Evolutionary conservation across 1,140 invertebrate genomes (phyloP).

Genomic region (Cotesia glomerata): DNA sequence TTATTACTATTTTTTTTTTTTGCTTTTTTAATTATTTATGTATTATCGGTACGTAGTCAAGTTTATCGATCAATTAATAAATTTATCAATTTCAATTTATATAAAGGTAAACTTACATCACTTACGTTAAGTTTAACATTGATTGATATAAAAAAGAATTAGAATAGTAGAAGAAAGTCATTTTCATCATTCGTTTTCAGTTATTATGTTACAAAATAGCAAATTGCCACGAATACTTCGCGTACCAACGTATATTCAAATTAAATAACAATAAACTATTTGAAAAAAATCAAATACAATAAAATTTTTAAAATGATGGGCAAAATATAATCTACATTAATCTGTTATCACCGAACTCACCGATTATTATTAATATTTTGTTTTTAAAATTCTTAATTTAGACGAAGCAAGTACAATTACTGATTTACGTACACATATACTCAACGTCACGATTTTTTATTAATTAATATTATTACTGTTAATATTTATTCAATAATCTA

Average conservation of each 20-base stretch:
- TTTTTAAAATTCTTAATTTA: conserved; percentile 12
- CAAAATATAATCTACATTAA: background rate
- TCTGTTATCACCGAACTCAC: conserved; percentile 7
- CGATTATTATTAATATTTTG: conserved; percentile 6
- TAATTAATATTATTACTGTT: no score
- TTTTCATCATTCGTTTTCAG: conserved; percentile 35
- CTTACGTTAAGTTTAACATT: background rate
- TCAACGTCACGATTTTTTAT: conserved; percentile 1
- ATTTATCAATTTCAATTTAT: background rate
- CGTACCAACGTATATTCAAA: conserved; percentile 36
- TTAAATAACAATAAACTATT: background rate
- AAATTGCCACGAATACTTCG: conserved; percentile 47
- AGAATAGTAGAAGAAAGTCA: conserved; percentile 33
- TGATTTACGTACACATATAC: background rate
- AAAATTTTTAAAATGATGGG: background rate
- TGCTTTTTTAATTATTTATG: background rate
- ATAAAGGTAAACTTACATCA: background rate
- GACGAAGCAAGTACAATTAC: background rate
- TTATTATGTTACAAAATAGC: conserved; percentile 46
- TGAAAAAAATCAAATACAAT: background rate
- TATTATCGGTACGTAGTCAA: background rate
- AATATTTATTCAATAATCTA: background rate
- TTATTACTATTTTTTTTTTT: no score
- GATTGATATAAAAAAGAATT: conserved; percentile 42
- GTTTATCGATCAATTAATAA: background rate